A percentile compares a stretch with the other conserved stretches of the same genome.
These are phyloP conservation scores for Drosophila truncata DNA, from an alignment of 1,140 invertebrate species.

Conservation along the genomic window DNA sequence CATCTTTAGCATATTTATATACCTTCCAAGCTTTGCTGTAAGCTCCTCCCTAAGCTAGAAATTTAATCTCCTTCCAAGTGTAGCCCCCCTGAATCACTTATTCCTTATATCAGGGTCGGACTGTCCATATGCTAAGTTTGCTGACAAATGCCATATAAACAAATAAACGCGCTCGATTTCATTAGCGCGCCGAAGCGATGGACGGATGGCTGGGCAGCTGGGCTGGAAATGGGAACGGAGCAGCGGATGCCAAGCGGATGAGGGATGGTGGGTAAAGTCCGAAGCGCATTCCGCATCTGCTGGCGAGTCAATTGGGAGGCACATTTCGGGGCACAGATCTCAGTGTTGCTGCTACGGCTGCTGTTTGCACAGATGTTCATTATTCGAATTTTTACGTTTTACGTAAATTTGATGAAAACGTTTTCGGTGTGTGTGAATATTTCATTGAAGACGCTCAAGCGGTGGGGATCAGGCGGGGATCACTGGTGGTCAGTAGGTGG, in stretches of 20 bases:
- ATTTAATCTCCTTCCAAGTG: not conserved
- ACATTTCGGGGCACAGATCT: slow-evolving; percentile 52
- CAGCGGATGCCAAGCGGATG: slow-evolving; percentile 26
- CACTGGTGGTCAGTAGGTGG: slow-evolving; percentile 45
- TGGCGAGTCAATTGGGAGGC: slow-evolving; percentile 57
- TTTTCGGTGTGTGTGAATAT: slow-evolving; percentile 53
- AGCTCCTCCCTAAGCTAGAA: slow-evolving; percentile 11
- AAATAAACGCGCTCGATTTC: slow-evolving; percentile 80
- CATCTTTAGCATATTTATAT: not conserved
- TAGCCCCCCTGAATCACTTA: slow-evolving; percentile 4
- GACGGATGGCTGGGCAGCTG: slow-evolving; percentile 36
- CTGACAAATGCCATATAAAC: slow-evolving; percentile 78
- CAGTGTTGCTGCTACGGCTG: slow-evolving; percentile 45
- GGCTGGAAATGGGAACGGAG: slow-evolving; percentile 41
- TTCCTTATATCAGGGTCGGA: slow-evolving; percentile 33
- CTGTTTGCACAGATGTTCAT: slow-evolving; percentile 83
- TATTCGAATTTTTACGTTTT: slow-evolving; percentile 70
- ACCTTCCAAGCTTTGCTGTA: not conserved
- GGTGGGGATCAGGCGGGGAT: slow-evolving; percentile 1
- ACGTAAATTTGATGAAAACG: slow-evolving; percentile 73
- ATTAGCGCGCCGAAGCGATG: slow-evolving; percentile 64
- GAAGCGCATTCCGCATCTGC: slow-evolving; percentile 62
- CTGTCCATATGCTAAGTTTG: slow-evolving; percentile 45
- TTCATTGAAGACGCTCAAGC: slow-evolving; percentile 42
- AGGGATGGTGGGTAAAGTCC: slow-evolving; percentile 41